These are phyloP conservation scores for Amblyopsis hoosieri DNA, from an alignment of 2,797 vertebrate species.

Conservation along the genomic window DNA sequence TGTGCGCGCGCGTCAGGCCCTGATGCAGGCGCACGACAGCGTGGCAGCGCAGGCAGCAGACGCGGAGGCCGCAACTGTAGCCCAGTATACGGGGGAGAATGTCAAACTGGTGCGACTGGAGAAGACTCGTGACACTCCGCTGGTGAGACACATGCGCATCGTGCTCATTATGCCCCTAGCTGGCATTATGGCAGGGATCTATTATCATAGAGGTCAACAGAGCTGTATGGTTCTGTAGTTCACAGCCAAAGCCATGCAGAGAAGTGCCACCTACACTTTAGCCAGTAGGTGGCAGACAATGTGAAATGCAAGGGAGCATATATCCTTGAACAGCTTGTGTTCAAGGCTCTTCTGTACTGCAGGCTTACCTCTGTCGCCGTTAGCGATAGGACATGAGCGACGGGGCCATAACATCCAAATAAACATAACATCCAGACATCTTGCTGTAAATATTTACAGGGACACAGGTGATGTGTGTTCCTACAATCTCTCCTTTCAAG, in stretches of 20 bases:
- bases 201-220: too few relatives aligned
- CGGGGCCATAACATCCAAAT: too few relatives aligned
- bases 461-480: background rate
- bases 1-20: constrained; percentile 76
- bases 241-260: background rate
- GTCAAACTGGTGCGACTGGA: constrained; percentile 95
- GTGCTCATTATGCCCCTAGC: too few relatives aligned
- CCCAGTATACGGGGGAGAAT: constrained; percentile 86
- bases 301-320: too few relatives aligned
- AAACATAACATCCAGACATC: background rate
- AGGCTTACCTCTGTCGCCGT: too few relatives aligned
- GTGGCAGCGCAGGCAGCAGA: constrained; percentile 89
- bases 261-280: background rate
- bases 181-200: too few relatives aligned
- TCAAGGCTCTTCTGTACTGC: too few relatives aligned
- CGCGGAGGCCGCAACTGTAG: constrained; percentile 80
- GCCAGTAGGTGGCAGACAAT: background rate
- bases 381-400: too few relatives aligned
- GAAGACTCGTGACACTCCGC: constrained; percentile 89
- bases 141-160: constrained; percentile 79
- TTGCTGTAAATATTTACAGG: background rate
- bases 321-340: too few relatives aligned
- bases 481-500: background rate
- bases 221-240: background rate
- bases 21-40: constrained; percentile 91